Evolutionary conservation across 2,797 vertebrate genomes (phyloP).

Genomic region (Natrix natrix): DNA sequence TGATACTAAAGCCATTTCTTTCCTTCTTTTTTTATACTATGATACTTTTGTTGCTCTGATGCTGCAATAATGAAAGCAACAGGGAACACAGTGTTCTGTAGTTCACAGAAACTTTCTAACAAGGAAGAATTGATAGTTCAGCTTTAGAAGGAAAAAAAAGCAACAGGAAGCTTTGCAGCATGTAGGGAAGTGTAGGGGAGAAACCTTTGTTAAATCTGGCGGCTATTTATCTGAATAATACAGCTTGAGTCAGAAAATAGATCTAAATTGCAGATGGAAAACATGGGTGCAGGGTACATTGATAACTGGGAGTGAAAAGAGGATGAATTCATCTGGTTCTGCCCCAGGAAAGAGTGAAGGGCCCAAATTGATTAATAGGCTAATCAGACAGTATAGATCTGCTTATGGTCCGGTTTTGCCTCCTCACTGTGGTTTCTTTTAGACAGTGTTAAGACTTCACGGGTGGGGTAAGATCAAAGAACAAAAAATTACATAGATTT

Average conservation of each 20-base stretch:
- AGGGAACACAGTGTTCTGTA: background rate
- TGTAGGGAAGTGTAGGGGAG: background rate
- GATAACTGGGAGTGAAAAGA: background rate
- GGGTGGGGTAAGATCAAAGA: background rate
- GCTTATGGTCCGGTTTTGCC: background rate
- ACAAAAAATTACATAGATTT: background rate
- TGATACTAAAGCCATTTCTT: background rate
- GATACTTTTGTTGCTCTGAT: background rate
- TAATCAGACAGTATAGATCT: background rate
- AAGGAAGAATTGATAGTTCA: background rate
- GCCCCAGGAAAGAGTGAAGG: background rate
- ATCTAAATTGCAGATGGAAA: background rate
- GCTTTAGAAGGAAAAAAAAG: background rate
- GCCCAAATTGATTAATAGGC: background rate
- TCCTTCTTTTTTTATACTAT: background rate
- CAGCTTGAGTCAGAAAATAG: background rate
- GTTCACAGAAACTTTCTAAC: background rate
- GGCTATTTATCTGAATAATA: background rate
- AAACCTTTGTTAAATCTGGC: background rate
- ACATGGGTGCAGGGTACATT: background rate
- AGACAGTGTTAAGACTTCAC: background rate
- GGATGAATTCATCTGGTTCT: background rate
- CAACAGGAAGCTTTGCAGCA: background rate
- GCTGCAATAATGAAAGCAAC: background rate
- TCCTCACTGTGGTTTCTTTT: background rate